These are phyloP conservation scores for Pocota personata DNA, from an alignment of 2,888 invertebrate genomes.

Conservation along the genomic window DNA sequence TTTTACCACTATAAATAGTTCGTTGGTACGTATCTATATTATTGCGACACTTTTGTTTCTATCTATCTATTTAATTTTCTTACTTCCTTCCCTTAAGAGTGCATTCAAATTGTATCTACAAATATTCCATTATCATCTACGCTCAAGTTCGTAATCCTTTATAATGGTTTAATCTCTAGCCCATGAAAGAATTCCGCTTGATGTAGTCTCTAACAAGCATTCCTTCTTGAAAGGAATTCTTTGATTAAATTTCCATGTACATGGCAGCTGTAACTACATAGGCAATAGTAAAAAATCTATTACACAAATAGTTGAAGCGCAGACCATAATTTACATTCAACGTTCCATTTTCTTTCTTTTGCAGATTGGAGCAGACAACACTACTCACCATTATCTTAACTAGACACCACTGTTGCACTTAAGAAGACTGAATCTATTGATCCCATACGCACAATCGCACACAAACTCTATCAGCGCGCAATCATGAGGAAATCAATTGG, in stretches of 20 bases:
- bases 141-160: background rate
- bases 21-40: too few relatives aligned
- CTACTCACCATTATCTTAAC: slow-evolving; percentile 27
- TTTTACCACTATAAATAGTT: too few relatives aligned
- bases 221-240: slow-evolving; percentile 52
- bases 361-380: slow-evolving; percentile 57
- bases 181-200: slow-evolving; percentile 24
- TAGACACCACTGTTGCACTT: slow-evolving; percentile 36
- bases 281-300: background rate
- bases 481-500: slow-evolving; percentile 77
- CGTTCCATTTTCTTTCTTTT: slow-evolving; percentile 12
- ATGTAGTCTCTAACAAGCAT: background rate
- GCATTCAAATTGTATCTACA: background rate
- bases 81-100: background rate
- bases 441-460: slow-evolving; percentile 32
- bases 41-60: too few relatives aligned
- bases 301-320: slow-evolving; percentile 23
- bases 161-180: background rate
- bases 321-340: slow-evolving; percentile 37
- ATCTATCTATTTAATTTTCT: too few relatives aligned
- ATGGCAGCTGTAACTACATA: background rate
- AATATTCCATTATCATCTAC: background rate
- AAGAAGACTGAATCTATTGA: slow-evolving; percentile 63
- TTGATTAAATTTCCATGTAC: slow-evolving; percentile 25
- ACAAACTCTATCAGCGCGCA: slow-evolving; percentile 34